A percentile compares a stretch with the other conserved stretches of the same genome.
Conservation (phyloP, 2,113 vertebrate species). For the Crotalus viridis region DNA sequence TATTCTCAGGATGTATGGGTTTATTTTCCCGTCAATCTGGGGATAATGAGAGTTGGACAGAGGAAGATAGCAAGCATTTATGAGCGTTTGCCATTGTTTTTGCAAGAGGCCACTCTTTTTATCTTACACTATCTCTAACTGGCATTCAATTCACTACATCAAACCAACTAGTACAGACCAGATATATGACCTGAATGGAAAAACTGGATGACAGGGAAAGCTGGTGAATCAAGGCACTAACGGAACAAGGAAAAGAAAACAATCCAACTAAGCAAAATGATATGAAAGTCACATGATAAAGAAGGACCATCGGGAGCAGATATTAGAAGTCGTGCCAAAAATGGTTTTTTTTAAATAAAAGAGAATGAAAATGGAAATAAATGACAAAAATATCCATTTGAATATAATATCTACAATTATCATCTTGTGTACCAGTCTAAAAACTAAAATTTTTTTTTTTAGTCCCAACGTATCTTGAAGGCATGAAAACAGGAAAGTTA, state of each 20-base stretch:
- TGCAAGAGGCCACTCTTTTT: neutral
- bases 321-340: neutral
- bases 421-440: neutral
- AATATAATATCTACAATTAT: neutral
- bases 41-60: neutral
- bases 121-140: neutral
- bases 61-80: neutral
- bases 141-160: neutral
- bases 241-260: neutral
- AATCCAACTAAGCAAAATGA: neutral
- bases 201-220: neutral
- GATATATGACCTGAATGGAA: neutral
- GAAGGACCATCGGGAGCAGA: neutral
- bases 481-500: neutral
- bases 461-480: neutral
- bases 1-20: neutral
- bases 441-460: neutral
- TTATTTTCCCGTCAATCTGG: neutral
- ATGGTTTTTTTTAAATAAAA: neutral
- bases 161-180: neutral
- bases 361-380: neutral
- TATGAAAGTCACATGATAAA: neutral
- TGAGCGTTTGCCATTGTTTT: neutral
- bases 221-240: neutral
- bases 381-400: neutral